Conservation (phyloP, 2,888 invertebrate species). For the Drosophila mulleri region DNA sequence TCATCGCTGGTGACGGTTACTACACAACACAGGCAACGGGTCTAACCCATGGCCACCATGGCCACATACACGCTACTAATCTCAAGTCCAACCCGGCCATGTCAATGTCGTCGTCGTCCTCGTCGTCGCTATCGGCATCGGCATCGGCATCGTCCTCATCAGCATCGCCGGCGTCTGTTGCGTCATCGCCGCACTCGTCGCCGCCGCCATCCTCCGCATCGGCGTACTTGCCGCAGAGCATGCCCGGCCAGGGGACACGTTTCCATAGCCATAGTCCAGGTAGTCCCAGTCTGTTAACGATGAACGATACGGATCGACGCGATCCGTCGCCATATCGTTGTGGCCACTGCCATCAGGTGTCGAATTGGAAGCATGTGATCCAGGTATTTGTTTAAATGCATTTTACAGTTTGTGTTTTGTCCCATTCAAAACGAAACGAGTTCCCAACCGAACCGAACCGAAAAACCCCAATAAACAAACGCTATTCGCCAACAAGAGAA, state of each 20-base stretch:
- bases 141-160: slow-evolving; percentile 55
- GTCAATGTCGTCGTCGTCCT: slow-evolving; percentile 56
- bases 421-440: slow-evolving; percentile 61
- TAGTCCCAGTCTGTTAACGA: slow-evolving; percentile 78
- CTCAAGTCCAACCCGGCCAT: slow-evolving; percentile 62
- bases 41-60: slow-evolving; percentile 51
- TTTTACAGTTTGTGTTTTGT: slow-evolving; percentile 67
- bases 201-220: slow-evolving; percentile 47
- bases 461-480: slow-evolving; percentile 5
- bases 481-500: slow-evolving; percentile 9
- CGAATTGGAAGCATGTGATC: slow-evolving; percentile 94
- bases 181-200: slow-evolving; percentile 50
- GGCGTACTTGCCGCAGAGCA: slow-evolving; percentile 43
- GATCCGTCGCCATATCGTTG: slow-evolving; percentile 89
- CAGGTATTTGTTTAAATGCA: slow-evolving; percentile 87
- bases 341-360: slow-evolving; percentile 92
- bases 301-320: slow-evolving; percentile 84
- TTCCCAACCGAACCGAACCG: slow-evolving; percentile 6
- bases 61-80: slow-evolving; percentile 62
- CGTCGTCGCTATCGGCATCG: slow-evolving; percentile 47
- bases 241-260: slow-evolving; percentile 50
- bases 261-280: slow-evolving; percentile 74
- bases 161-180: slow-evolving; percentile 50
- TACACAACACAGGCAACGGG: slow-evolving; percentile 59
- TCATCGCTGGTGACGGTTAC: slow-evolving; percentile 71